Conservation (phyloP, 2,113 vertebrate genomes). For the Epinephelus fuscoguttatus region DNA sequence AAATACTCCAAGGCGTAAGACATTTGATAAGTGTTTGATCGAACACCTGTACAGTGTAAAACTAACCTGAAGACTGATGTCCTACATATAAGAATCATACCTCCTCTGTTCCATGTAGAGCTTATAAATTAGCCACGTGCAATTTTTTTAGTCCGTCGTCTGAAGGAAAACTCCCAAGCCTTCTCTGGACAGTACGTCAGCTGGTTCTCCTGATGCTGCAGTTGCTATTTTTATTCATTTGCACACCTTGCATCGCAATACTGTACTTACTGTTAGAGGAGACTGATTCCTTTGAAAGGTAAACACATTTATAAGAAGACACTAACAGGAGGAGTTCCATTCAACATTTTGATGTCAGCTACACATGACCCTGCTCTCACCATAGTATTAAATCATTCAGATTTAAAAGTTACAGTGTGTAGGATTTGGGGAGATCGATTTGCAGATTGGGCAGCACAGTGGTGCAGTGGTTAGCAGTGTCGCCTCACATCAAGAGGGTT, state of each 20-base stretch:
- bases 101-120: slow-evolving; percentile 35
- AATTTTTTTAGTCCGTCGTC: background rate
- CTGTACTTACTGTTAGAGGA: background rate
- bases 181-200: background rate
- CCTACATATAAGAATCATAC: slow-evolving; percentile 33
- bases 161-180: background rate
- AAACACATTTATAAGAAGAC: slow-evolving; percentile 3
- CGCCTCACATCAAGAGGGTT: too few relatives aligned
- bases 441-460: too few relatives aligned
- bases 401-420: too few relatives aligned
- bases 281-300: background rate
- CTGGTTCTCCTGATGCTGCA: slow-evolving; percentile 21
- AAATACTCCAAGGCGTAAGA: slow-evolving; percentile 51
- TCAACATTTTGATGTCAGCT: background rate
- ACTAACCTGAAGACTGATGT: slow-evolving; percentile 20
- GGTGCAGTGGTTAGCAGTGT: too few relatives aligned
- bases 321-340: background rate
- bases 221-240: slow-evolving; percentile 6
- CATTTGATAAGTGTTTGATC: slow-evolving; percentile 22
- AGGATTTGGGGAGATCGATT: too few relatives aligned
- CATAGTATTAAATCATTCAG: background rate
- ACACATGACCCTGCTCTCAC: background rate
- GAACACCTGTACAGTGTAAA: slow-evolving; percentile 55
- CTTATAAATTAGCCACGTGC: slow-evolving; percentile 21
- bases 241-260: background rate